Base-by-base conservation (phyloP, 2,888 invertebrate species). In the Timema cristinae region DNA sequence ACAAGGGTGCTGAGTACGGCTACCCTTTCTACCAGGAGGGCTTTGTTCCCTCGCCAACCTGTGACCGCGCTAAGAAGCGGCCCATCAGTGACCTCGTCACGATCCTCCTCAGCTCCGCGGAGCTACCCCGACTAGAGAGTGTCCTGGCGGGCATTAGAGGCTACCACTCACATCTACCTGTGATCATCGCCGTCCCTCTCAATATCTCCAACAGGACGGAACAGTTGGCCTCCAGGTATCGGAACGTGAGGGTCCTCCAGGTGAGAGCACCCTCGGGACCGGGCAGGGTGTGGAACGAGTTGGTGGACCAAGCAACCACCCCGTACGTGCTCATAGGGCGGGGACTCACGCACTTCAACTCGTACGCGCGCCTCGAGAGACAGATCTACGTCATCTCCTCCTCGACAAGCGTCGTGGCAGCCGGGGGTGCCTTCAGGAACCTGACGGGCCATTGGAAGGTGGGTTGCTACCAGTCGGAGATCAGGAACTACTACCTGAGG, bases 391-490 rank as follows among this genome's bases (percentile, higher is more conserved):
- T 79, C 59, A 76, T 79, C 16, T 71, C 73, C 7, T 50, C 61
- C 47, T 67, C 71, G 13, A 72, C 77, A 5, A 66, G 75, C 15
- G 77, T 77, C 7, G 73, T 72, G 2, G 77, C 76, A 0, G 79
- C 76, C 7, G 78, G 77, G 9, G 79, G 80, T 7, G 77, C 79
- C 11, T 73, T 73, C 50, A 75, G 70, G 72, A 79, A 69, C 76
- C 75, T 73, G 2, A 72, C 74, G 50, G 80, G 80, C 4, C 77
- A 77, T 49, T 81, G 81, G 80, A 74, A 72, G 51, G 73, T 76
- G 61, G 78, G 78, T 0, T 81, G 81, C 73, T 77, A 77, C 54
- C 80, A 80, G 72, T 72, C 75, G 0, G 75, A 76, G 6, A 76
- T 78, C 50, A 75, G 73, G 54, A 79, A 79, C 72, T 79, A 78